Evolutionary conservation across 1,140 invertebrate species (phyloP), one percentile per base, ranked within the genome.

Genomic region (Papilio xuthus): DNA sequence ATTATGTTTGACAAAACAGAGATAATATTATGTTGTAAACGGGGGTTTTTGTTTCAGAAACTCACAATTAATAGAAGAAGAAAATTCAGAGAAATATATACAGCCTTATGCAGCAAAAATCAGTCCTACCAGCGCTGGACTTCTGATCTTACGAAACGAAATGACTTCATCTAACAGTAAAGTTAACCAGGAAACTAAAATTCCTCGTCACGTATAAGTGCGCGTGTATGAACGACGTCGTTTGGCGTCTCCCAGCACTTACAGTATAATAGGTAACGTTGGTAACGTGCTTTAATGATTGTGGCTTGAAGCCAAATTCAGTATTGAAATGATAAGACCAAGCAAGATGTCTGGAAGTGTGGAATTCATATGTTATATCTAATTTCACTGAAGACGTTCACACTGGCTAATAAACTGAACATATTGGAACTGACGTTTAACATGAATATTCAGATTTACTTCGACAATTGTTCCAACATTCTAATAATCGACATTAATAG

Each of bases 221-320:
- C 56, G 10, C 56, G 4, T 67, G 26, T 67, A 32, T 32, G 60
- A 67, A 67, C 60, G 60, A 32, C 60, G 15, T 67, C 60, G 60
- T 67, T 67, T 67, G 60, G 60, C 60, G 60, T 26, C 60, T 28
- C 26, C 6, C 23, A 67, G 60, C 60, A 67, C 60, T 67, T 67
- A 28, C 60, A 9, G 60, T 32, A 67, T 67, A 67, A 67, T 28
- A 67, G 60, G 60, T 67, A 20, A 67, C 60, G 60, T 13, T 67
- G 60, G 60, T 67, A 67, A 67, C 60, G 26, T 67, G 60, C 12
- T 23, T 67, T 28, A 67, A 67, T 67, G 60, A 32, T 67, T 67
- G 60, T 67, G 60, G 60, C 60, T 67, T 67, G 60, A 15, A 32
- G 60, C 60, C 60, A 67, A 67, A 67, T 67, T 67, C 23, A 67